Conservation (phyloP, 2,888 invertebrate genomes). For the Melanotus villosus region DNA sequence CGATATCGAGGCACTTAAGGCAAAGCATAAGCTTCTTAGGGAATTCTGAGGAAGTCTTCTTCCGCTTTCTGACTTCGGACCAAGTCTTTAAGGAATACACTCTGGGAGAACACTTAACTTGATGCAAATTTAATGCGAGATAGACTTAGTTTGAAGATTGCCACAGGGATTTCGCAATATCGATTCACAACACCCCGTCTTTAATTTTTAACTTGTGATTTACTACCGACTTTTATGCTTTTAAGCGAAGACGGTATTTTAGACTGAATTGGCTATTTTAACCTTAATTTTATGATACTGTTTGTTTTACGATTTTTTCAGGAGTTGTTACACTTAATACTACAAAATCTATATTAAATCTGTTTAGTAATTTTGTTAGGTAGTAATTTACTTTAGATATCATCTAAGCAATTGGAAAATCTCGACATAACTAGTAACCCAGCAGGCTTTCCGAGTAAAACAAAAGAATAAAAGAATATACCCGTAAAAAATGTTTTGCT, state of each 20-base stretch:
- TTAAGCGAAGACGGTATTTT: constrained; percentile 47
- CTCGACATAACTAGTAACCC: too few species aligned
- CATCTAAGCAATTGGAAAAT: too few species aligned
- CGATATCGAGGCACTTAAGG: constrained; percentile 67
- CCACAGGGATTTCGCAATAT: constrained; percentile 53
- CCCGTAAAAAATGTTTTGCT: too few species aligned
- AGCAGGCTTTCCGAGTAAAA: too few species aligned
- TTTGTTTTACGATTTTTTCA: constrained; percentile 20
- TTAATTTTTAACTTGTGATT: constrained; percentile 53
- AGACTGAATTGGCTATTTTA: constrained; percentile 28
- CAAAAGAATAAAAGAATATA: too few species aligned
- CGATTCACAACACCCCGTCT: constrained; percentile 49
- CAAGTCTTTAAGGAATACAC: constrained; percentile 60
- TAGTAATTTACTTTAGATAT: neutral
- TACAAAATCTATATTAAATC: neutral
- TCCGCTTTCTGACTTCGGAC: constrained; percentile 61
- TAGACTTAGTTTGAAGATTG: constrained; percentile 58
- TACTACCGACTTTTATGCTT: constrained; percentile 47
- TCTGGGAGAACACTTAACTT: constrained; percentile 66
- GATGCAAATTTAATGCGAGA: constrained; percentile 70
- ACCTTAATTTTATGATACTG: constrained; percentile 35
- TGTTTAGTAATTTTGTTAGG: neutral
- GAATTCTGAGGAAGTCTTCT: constrained; percentile 64
- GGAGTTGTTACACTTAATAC: constrained; percentile 11
- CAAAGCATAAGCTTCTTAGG: constrained; percentile 67